These are phyloP conservation scores for Lipophrys pholis DNA, from an alignment of 2,113 vertebrate genomes.

Conservation along the genomic window DNA sequence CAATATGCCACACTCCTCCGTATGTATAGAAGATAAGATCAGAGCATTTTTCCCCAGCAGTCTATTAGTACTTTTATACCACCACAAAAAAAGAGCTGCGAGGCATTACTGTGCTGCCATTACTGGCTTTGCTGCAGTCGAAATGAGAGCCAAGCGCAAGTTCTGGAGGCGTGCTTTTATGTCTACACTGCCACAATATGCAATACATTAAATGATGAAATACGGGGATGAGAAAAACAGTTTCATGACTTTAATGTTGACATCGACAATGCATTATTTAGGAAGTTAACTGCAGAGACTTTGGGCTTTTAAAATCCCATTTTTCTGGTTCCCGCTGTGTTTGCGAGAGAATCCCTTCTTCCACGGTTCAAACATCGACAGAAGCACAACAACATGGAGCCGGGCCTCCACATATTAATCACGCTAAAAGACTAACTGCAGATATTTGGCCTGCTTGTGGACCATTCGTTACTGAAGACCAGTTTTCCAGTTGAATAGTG, in stretches of 20 bases:
- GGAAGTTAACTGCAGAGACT: constrained; percentile 10
- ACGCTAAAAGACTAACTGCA: neutral
- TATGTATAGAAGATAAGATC: constrained; percentile 12
- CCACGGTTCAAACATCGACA: constrained; percentile 1
- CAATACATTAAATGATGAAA: constrained; percentile 27
- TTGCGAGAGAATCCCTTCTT: constrained; percentile 13
- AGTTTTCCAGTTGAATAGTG: neutral
- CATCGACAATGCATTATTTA: constrained; percentile 41
- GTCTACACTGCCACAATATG: constrained; percentile 35
- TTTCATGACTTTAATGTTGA: constrained; percentile 4
- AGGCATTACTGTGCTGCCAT: constrained; percentile 12
- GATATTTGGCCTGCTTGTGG: neutral
- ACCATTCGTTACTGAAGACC: neutral
- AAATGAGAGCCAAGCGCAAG: constrained; percentile 38
- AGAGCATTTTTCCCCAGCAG: constrained; percentile 1
- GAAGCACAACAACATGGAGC: neutral
- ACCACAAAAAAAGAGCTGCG: constrained; percentile 1
- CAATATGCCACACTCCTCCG: constrained; percentile 17
- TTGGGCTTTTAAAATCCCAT: constrained; percentile 29
- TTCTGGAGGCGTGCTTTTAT: constrained; percentile 46
- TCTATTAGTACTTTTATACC: constrained; percentile 12
- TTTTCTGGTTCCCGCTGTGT: constrained; percentile 17
- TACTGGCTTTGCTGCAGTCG: constrained; percentile 15
- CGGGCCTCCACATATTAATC: neutral
- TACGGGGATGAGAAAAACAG: neutral